A percentile compares a stretch with the other conserved stretches of the same genome.
Evolutionary conservation across 2,888 invertebrate genomes (phyloP).

Genomic region (Drosophila prolongata): DNA sequence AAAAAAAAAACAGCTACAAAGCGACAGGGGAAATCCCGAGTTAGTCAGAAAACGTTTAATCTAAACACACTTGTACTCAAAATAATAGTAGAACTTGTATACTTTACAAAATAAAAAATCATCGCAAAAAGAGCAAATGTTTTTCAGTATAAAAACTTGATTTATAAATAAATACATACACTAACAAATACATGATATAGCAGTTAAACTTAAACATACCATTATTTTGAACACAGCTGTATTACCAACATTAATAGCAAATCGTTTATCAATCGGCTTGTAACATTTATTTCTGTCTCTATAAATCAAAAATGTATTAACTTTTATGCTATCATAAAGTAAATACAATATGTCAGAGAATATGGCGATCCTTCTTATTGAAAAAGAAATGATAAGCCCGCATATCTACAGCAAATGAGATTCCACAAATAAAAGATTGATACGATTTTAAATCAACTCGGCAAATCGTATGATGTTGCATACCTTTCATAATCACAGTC

Average conservation of each 20-base stretch:
- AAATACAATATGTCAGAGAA: slow-evolving; percentile 20
- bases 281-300: slow-evolving; percentile 20
- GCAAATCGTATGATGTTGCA: not conserved
- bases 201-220: no score
- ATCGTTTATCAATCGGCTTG: slow-evolving; percentile 32
- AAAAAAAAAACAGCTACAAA: not conserved
- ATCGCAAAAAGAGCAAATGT: not conserved
- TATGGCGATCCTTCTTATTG: slow-evolving; percentile 3
- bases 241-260: slow-evolving; percentile 18
- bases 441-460: slow-evolving; percentile 30
- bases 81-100: not conserved
- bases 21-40: slow-evolving; percentile 14
- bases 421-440: slow-evolving; percentile 18
- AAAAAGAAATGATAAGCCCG: slow-evolving; percentile 12
- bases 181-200: no score
- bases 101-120: not conserved
- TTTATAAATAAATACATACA: no score
- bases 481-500: not conserved
- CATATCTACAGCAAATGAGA: slow-evolving; percentile 1
- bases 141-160: no score
- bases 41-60: slow-evolving; percentile 3
- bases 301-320: slow-evolving; percentile 34
- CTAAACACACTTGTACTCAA: not conserved
- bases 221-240: not conserved
- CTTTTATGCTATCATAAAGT: slow-evolving; percentile 17